phyloP scores from a whole-genome alignment of 1,140 invertebrate genomes.

The Phenacoccus solenopsis region DNA sequence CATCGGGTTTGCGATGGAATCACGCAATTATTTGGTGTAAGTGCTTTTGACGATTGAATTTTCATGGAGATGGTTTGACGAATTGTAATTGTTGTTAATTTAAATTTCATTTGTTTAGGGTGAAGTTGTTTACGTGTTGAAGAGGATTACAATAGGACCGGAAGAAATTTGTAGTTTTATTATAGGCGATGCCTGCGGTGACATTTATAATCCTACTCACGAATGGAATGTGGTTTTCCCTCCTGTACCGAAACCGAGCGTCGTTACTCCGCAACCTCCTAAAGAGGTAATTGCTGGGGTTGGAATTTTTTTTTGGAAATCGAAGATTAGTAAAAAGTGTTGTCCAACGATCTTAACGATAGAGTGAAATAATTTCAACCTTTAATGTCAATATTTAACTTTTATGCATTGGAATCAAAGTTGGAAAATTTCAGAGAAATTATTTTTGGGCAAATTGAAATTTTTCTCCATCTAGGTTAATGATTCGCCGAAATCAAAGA shows the following conservation, averaged over 20 bases:
- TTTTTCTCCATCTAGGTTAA: too few species aligned
- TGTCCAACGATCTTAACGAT: not conserved
- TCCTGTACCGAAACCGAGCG: conserved; percentile 63
- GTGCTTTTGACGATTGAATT: conserved; percentile 26
- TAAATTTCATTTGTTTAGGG: conserved; percentile 38
- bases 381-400: too few species aligned
- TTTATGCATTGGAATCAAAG: too few species aligned
- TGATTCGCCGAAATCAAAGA: too few species aligned
- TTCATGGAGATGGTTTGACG: not conserved
- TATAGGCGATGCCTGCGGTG: conserved; percentile 78
- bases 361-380: too few species aligned
- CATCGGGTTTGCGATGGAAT: conserved; percentile 74
- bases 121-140: conserved; percentile 68
- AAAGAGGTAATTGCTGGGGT: conserved; percentile 34
- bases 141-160: conserved; percentile 60
- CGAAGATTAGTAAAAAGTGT: too few species aligned
- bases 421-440: too few species aligned
- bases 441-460: too few species aligned
- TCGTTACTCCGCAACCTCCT: conserved; percentile 37
- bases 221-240: conserved; percentile 83
- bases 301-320: not conserved
- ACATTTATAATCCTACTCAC: conserved; percentile 72
- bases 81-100: not conserved
- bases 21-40: conserved; percentile 67
- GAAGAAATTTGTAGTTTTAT: conserved; percentile 84